Base-by-base conservation (phyloP, 2,888 invertebrate species). In the Priocnemis perturbator region DNA sequence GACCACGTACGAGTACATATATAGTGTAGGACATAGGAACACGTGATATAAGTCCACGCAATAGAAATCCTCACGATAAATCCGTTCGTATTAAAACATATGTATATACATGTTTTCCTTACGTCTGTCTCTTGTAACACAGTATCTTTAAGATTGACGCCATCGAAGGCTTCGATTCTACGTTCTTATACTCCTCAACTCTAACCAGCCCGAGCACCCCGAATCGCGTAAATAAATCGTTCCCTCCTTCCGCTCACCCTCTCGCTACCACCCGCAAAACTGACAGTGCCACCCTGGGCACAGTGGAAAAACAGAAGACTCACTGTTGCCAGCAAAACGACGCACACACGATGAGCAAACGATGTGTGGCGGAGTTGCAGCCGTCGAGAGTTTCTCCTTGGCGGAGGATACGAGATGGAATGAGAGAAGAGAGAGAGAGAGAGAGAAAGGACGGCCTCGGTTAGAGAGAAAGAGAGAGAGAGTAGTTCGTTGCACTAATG, bases 221-320 rank as follows among this genome's bases (percentile, higher is more conserved):
- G 67, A 66, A 69, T 71, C 74, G 74, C 69, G 75, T 83, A 77
- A 78, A 83, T 82, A 81, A 82, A 82, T 81, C 73, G 70, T 64
- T 63, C 62, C 60, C 70, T 70, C 37, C 73, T 60, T 73, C 56
- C 55, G 52, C 48, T 57, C 44, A 37, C 65, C 59, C 20, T 55
- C 55, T 11, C 56, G 55, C 55, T 65, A 55, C 53, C 60, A 60
- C 58, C 21, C 44, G 60, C 61, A 60, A 63, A 55, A 64, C 60
- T 44, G 48, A 21, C 60, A 44, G 60, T 60, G 37, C 37, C 63
- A 67, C 70, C 61, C 50, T 37, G 45, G 53, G 53, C 45, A 60
- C 60, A 44, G 53, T 19, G 64, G 58, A 62, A 64, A 69, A 65
- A 79, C 73, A 73, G 67, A 66, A 60, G 69, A 60, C 66, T 67